Conservation (phyloP, 2,113 vertebrate genomes). For the Tetrax tetrax region DNA sequence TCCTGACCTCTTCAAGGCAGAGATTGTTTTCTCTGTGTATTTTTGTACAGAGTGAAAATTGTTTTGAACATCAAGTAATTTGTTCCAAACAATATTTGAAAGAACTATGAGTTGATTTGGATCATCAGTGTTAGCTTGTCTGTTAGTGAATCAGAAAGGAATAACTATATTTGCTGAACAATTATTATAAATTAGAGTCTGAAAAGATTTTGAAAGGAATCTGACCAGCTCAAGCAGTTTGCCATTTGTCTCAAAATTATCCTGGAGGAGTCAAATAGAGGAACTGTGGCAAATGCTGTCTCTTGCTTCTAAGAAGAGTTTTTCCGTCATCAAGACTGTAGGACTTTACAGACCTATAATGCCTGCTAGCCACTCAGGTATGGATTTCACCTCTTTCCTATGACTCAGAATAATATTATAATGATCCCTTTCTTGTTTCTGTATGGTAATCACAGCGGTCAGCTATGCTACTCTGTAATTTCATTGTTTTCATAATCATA, state of each 20-base stretch:
- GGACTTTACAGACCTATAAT: background rate
- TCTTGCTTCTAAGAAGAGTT: background rate
- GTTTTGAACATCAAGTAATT: background rate
- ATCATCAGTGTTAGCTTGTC: background rate
- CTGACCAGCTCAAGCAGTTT: background rate
- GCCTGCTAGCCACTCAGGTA: background rate
- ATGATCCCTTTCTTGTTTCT: background rate
- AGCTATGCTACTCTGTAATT: background rate
- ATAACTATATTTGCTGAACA: background rate
- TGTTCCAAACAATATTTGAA: constrained; percentile 1
- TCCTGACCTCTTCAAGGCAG: background rate
- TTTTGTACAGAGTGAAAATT: background rate
- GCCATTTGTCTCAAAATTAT: background rate
- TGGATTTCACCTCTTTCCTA: background rate
- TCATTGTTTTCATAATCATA: background rate
- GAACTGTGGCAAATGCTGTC: background rate
- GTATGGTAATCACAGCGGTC: background rate
- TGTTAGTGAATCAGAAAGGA: background rate
- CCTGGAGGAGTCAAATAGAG: background rate
- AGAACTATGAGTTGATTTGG: background rate
- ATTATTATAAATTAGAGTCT: background rate
- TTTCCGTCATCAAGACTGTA: background rate
- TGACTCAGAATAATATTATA: background rate
- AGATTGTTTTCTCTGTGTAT: background rate
- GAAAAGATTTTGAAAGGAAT: background rate